Evolutionary conservation across 2,888 invertebrate species (phyloP).

Genomic region (Macrophya annulata): DNA sequence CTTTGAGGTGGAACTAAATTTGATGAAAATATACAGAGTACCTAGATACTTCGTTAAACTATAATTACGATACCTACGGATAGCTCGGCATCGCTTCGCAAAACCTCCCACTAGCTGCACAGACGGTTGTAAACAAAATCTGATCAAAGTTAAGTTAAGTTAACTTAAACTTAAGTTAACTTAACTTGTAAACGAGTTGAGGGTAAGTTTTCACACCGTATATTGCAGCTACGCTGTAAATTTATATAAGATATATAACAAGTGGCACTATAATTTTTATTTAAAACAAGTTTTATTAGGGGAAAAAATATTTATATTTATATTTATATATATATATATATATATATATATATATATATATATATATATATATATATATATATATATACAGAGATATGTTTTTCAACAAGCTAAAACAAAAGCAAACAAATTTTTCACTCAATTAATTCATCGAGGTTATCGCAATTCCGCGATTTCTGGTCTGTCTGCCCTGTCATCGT

Average conservation of each 20-base stretch:
- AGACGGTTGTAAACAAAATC: constrained; percentile 27
- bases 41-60: neutral
- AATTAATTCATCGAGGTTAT: neutral
- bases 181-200: constrained; percentile 36
- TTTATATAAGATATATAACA: neutral
- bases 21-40: constrained; percentile 14
- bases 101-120: neutral
- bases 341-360: no score
- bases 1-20: constrained; percentile 19
- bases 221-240: neutral
- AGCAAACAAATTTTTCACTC: neutral
- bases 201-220: constrained; percentile 31
- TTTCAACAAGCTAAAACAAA: no score
- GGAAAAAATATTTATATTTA: no score
- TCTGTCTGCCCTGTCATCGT: neutral
- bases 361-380: no score
- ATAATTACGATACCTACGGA: constrained; percentile 34
- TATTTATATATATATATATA: no score
- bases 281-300: neutral
- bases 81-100: neutral
- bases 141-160: constrained; percentile 40
- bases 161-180: neutral
- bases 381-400: no score
- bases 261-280: neutral
- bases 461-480: neutral